Evolutionary conservation across 2,113 vertebrate genomes (phyloP).

Genomic region (Macrotus californicus): DNA sequence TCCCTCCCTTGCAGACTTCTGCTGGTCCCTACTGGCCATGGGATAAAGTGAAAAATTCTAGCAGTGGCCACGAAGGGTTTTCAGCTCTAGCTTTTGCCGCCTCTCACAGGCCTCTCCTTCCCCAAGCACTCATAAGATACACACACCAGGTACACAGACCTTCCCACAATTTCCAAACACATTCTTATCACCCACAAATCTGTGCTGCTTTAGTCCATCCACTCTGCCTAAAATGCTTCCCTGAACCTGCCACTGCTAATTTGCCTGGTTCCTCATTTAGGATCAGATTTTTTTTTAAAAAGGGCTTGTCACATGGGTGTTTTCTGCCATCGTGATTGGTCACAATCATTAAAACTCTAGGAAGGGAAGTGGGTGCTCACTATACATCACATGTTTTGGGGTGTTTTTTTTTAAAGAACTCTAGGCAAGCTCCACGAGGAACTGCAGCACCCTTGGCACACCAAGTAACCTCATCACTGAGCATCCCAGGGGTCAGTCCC

Average conservation of each 20-base stretch:
- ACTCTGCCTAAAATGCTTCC: neutral
- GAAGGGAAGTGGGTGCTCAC: neutral
- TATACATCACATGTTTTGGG: neutral
- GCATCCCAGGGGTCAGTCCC: neutral
- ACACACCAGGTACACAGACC: neutral
- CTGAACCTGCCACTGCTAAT: neutral
- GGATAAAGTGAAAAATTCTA: neutral
- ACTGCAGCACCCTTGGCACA: neutral
- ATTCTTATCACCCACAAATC: neutral
- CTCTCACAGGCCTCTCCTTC: neutral
- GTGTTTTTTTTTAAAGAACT: too few species aligned
- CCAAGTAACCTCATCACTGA: neutral
- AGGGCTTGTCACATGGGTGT: neutral
- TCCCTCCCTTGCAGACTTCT: neutral
- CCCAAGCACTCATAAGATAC: neutral
- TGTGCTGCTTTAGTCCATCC: neutral
- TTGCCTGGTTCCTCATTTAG: neutral
- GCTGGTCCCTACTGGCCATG: neutral
- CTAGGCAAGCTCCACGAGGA: neutral
- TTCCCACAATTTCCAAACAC: neutral
- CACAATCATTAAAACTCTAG: neutral
- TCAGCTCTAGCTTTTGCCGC: neutral
- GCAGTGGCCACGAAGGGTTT: neutral
- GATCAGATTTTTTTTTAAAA: neutral
- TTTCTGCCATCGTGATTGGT: neutral